Evolutionary conservation across 1,140 invertebrate species (phyloP), one percentile per base, ranked within the genome.

Genomic region (Drosophila willistoni): DNA sequence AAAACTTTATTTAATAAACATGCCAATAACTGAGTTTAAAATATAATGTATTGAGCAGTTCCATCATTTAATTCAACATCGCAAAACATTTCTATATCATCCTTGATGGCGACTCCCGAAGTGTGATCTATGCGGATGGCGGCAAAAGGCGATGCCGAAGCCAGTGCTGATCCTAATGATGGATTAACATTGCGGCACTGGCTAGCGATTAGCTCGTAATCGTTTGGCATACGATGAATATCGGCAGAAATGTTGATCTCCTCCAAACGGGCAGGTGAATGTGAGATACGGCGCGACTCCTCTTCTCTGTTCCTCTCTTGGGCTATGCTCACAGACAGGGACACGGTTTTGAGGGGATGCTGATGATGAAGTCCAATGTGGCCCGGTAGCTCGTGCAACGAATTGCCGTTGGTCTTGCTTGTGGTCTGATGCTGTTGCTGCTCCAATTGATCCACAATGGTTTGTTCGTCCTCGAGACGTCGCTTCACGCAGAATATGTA

Each of bases 61-160:
- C 39, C 42, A 17, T 63, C 64, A 62, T 63, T 59, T 22, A 77
- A 41, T 6, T 71, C 67, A 3, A 74, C 59, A 33, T 77, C 75
- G 3, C 61, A 57, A 36, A 77, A 78, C 39, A 74, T 34, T 61
- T 86, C 74, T 47, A 85, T 84, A 61, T 64, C 72, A 66, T 84
- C 77, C 12, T 70, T 75, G 7, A 68, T 51, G 54, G 61, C 47
- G 6, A 73, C n/a, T 22, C 77, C 71, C 25, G 81, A 79, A 10
- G 12, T 17, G 0, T 77, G 69, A 3, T 71, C 77, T 0, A 2
- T 29, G 13, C 9, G 34, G 14, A 29, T 12, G 14, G 41, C 3
- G n/a, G 13, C 22, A 29, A 14, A 13, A 10, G 1, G 2, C 3
- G 12, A n/a, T 47, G 17, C 9, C 1, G 14, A 14, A 25, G 25